phyloP scores from a whole-genome alignment of 2,888 invertebrate species.

The Agriopis leucophaearia region DNA sequence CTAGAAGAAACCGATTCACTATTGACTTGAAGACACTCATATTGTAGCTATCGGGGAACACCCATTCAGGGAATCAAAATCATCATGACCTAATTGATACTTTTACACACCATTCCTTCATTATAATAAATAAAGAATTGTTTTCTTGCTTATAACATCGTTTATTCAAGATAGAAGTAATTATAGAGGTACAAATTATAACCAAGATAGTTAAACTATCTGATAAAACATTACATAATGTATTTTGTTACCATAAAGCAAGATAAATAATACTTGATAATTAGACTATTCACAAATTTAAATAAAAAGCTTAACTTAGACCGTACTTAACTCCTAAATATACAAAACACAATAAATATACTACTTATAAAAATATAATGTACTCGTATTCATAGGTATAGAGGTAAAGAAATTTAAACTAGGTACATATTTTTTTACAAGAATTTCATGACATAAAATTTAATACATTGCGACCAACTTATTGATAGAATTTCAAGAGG shows the following conservation, averaged over 20 bases:
- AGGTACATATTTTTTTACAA: neutral
- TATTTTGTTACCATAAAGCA: neutral
- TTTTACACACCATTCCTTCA: neutral
- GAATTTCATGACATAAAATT: neutral
- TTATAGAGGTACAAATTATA: neutral
- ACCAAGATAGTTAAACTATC: conserved; percentile 21
- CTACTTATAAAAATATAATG: neutral
- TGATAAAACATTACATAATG: neutral
- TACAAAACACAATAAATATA: neutral
- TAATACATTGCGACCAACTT: neutral
- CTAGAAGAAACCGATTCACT: too few species aligned
- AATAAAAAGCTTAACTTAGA: conserved; percentile 9
- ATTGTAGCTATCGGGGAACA: too few species aligned
- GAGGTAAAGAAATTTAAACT: neutral
- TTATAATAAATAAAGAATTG: neutral
- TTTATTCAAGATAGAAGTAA: conserved; percentile 30
- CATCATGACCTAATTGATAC: too few species aligned
- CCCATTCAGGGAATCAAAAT: too few species aligned
- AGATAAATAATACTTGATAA: neutral
- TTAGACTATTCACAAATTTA: neutral
- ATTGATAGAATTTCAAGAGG: neutral
- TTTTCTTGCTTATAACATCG: conserved; percentile 4
- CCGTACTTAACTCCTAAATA: neutral
- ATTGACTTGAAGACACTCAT: too few species aligned
- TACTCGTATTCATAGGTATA: neutral